Evolutionary conservation across 2,888 invertebrate genomes (phyloP).

Genomic region (Vesta saturnalis): DNA sequence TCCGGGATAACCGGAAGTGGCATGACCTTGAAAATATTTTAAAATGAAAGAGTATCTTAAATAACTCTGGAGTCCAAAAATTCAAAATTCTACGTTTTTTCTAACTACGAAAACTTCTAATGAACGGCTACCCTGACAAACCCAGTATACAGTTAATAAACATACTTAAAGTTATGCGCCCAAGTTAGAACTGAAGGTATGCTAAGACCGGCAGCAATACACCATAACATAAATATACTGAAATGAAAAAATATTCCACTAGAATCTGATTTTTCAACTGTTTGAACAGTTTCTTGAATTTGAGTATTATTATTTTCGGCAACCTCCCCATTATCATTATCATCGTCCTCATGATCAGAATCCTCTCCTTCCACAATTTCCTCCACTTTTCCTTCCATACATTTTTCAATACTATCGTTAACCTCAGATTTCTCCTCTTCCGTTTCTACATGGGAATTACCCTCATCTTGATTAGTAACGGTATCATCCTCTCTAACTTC

Average conservation of each 20-base stretch:
- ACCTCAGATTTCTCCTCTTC: constrained; percentile 12
- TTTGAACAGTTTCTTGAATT: neutral
- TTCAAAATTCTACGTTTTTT: too few species aligned
- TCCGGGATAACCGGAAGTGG: too few species aligned
- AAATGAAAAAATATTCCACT: constrained; percentile 76
- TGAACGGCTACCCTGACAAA: too few species aligned
- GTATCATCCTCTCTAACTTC: constrained; percentile 13
- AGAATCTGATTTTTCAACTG: constrained; percentile 32
- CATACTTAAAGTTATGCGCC: constrained; percentile 83
- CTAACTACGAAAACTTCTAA: too few species aligned
- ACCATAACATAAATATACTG: constrained; percentile 75
- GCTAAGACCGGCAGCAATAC: constrained; percentile 72
- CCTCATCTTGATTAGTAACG: constrained; percentile 22
- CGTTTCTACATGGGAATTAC: constrained; percentile 7
- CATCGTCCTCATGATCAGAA: constrained; percentile 42
- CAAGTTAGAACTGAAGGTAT: constrained; percentile 79
- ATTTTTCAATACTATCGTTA: neutral
- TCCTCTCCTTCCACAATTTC: constrained; percentile 10
- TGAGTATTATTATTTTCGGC: too few species aligned
- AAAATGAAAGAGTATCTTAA: too few species aligned
- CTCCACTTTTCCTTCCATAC: neutral
- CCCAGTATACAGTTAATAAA: too few species aligned
- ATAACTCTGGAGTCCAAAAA: too few species aligned
- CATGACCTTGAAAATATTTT: too few species aligned
- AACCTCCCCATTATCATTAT: neutral